Conservation (phyloP, 53 echinoderm and acorn worm species). For the Echinometra lucunter region DNA sequence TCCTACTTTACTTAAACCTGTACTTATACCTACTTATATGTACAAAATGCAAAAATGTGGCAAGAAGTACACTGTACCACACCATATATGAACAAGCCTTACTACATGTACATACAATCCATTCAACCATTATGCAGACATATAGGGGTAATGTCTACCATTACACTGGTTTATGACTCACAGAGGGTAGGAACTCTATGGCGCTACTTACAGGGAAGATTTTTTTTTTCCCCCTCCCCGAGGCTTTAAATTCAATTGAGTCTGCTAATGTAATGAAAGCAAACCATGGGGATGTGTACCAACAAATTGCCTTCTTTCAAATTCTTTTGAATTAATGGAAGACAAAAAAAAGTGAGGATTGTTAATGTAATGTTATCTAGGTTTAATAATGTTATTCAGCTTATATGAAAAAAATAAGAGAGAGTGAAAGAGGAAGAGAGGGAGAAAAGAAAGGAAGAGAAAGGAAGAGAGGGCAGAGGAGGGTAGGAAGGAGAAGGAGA, state of each 20-base stretch:
- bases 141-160: neutral
- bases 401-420: neutral
- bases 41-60: too few relatives aligned
- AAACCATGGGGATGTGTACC: neutral
- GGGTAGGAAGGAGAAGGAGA: neutral
- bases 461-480: neutral
- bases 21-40: too few relatives aligned
- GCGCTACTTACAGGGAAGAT: neutral
- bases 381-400: neutral
- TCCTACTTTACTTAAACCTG: too few relatives aligned
- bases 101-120: neutral
- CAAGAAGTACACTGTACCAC: too few relatives aligned
- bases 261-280: neutral
- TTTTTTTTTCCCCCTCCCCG: neutral
- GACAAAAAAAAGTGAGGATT: neutral
- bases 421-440: neutral
- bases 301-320: neutral
- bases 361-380: neutral
- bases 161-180: neutral
- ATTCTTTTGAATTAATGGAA: neutral
- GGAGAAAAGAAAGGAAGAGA: neutral
- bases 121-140: constrained; percentile 19
- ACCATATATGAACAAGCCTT: too few relatives aligned
- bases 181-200: neutral
- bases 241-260: neutral